Evolutionary conservation across 2,888 invertebrate genomes (phyloP), one percentile per base, ranked within the genome.

Genomic region (Eilema depressum): DNA sequence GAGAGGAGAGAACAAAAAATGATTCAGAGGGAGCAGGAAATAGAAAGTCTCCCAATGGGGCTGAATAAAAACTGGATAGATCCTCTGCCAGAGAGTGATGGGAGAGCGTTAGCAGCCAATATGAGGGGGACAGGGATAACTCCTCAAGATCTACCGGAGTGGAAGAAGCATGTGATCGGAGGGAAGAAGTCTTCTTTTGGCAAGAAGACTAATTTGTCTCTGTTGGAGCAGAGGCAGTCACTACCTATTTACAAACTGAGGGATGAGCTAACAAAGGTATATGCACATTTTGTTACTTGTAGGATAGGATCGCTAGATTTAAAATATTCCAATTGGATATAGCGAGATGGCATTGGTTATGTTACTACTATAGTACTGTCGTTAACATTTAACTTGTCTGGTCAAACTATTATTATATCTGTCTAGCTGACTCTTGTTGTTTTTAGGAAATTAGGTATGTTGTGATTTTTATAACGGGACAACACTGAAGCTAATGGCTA

Each of bases 101-200:
- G 97, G 0, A 95, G 97, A 61, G 96, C 97, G 0, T 86, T 97
- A 23, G 97, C 98, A 0, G 97, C 97, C 0, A 98, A 97, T 83
- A 97, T 98, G 96, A 96, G 98, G 64, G 99, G 98, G 0, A 97
- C 98, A 30, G 99, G 98, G 0, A 93, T 98, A 26, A 97, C 97
- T 66, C 97, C 97, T 0, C 98, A 98, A 88, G 99, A 99, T 86
- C 95, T 99, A 75, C 99, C 99, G 0, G 99, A 99, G 90, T 99
- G 99, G 99, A 99, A 99, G 92, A 99, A 99, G 85, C 99, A 99
- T 87, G 98, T 99, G 0, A 99, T 99, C 71, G 99, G 99, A 2
- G 99, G 99, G 0, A 98, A 99, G 89, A 99, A 99, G 89, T 99
- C 99, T 0, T 99, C 99, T 0, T 99, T 99, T 87, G 99, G 99